Evolutionary conservation across 2,888 invertebrate genomes (phyloP).

Genomic region (Zygaena filipendulae): DNA sequence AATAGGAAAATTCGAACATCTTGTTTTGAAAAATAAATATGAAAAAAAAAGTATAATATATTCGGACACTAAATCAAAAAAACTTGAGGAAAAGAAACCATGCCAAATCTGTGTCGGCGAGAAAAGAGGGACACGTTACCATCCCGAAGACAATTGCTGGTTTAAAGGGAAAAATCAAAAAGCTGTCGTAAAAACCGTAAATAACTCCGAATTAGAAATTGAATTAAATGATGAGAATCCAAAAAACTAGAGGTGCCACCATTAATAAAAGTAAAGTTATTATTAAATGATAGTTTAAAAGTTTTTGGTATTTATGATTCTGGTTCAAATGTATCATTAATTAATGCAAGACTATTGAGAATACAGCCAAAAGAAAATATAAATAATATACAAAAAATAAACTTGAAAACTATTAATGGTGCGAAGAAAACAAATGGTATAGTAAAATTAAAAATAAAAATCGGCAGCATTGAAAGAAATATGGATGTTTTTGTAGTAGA

Average conservation of each 20-base stretch:
- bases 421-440: slow-evolving; percentile 9
- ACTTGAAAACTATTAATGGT: slow-evolving; percentile 14
- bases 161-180: slow-evolving; percentile 4
- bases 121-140: slow-evolving; percentile 7
- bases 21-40: slow-evolving; percentile 5
- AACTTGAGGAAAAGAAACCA: slow-evolving; percentile 1
- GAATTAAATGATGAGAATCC: slow-evolving; percentile 13
- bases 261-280: slow-evolving; percentile 20
- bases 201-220: slow-evolving; percentile 15
- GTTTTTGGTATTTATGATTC: slow-evolving; percentile 19
- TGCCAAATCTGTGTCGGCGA: slow-evolving; percentile 8
- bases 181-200: slow-evolving; percentile 7
- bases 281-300: slow-evolving; percentile 15
- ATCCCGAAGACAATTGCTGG: slow-evolving; percentile 9
- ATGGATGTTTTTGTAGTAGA: slow-evolving; percentile 9
- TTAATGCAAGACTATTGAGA: slow-evolving; percentile 19
- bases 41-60: slow-evolving; percentile 2
- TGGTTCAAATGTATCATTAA: slow-evolving; percentile 21
- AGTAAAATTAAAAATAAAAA: slow-evolving; percentile 11
- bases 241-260: slow-evolving; percentile 19
- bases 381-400: slow-evolving; percentile 1
- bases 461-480: slow-evolving; percentile 12
- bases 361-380: slow-evolving; percentile 5
- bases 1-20: slow-evolving; percentile 10
- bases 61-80: slow-evolving; percentile 7